Evolutionary conservation across 2,113 vertebrate genomes (phyloP).

Genomic region (Setophaga kirtlandii): DNA sequence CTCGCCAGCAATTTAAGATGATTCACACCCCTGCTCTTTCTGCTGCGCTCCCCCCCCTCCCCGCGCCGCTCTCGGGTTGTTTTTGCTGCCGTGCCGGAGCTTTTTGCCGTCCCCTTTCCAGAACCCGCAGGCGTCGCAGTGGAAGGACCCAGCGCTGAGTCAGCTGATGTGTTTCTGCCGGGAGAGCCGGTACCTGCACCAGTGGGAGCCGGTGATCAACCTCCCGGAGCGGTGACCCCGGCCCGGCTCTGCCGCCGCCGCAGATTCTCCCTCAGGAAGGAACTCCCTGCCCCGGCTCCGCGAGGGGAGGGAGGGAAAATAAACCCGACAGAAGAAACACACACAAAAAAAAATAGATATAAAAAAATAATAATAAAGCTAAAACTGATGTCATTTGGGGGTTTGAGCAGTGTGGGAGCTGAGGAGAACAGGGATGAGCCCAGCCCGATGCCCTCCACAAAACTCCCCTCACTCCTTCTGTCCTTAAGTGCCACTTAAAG

Average conservation of each 20-base stretch:
- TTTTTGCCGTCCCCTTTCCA: conserved; percentile 48
- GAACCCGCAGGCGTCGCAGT: conserved; percentile 87
- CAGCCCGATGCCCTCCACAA: not conserved
- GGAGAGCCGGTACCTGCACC: conserved; percentile 92
- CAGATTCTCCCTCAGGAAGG: conserved; percentile 78
- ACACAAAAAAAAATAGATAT: not conserved
- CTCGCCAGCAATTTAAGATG: not conserved
- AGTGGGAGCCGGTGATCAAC: conserved; percentile 95
- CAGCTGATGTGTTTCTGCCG: conserved; percentile 93
- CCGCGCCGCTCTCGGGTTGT: not conserved
- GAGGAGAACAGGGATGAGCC: conserved; percentile 23
- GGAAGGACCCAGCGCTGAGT: conserved; percentile 90
- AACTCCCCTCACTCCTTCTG: not conserved
- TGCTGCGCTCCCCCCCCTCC: not conserved
- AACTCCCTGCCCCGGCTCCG: conserved; percentile 62
- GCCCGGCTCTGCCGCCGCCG: conserved; percentile 46
- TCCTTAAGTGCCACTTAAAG: conserved; percentile 49
- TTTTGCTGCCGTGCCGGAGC: not conserved
- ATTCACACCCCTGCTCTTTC: not conserved
- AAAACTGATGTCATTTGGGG: conserved; percentile 17
- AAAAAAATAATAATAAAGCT: not conserved
- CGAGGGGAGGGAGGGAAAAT: not conserved
- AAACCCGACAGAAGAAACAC: not conserved
- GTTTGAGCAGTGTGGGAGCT: not conserved
- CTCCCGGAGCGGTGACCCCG: conserved; percentile 89